phyloP scores from a whole-genome alignment of 2,888 invertebrate species.

The Acanthosepion esculentum region DNA sequence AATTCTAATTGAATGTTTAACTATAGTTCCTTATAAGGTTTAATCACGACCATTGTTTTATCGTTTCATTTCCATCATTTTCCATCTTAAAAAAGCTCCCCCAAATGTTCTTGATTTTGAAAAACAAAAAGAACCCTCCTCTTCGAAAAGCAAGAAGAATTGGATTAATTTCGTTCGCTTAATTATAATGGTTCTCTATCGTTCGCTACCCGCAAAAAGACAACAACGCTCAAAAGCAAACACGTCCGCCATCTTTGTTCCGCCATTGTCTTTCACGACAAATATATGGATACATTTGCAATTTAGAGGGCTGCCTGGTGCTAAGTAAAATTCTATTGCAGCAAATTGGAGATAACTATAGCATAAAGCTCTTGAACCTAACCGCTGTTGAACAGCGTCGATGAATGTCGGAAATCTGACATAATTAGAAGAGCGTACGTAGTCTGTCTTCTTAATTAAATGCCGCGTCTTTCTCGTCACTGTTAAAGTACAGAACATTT shows the following conservation, averaged over 20 bases:
- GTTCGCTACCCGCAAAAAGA: not conserved
- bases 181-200: not conserved
- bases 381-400: not conserved
- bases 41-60: not conserved
- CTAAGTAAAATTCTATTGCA: not conserved
- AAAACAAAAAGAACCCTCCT: not conserved
- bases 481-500: not conserved
- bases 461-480: not conserved
- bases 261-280: not conserved
- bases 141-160: not conserved
- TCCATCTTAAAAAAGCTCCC: not conserved
- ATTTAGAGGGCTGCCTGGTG: constrained; percentile 11
- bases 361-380: not conserved
- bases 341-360: not conserved
- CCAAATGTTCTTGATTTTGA: not conserved
- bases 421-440: not conserved
- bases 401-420: constrained; percentile 20
- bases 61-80: not conserved
- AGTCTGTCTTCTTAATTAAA: constrained; percentile 9
- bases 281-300: not conserved
- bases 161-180: not conserved
- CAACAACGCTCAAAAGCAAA: not conserved
- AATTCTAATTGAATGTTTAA: not conserved
- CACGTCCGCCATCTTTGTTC: constrained; percentile 25
- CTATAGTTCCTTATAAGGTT: not conserved